Evolutionary conservation across 2,113 vertebrate species (phyloP), one percentile per base, ranked within the genome.

Genomic region (Cepphus grylle): DNA sequence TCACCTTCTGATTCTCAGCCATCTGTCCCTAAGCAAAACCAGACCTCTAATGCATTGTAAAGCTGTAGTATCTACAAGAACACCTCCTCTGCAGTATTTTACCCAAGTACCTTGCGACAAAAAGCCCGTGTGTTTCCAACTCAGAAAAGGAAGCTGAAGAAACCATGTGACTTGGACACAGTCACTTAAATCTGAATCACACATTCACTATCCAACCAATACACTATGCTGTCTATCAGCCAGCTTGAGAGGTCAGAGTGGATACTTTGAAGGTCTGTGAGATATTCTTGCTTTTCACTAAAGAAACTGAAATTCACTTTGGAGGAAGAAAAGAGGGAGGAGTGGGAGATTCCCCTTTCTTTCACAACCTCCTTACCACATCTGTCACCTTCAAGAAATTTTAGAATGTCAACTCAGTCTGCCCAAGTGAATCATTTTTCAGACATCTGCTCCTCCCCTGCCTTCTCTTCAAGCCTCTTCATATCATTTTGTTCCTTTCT

Each of bases 131-230:
- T 38, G n/a, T 72, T 79, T 95, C 47, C 78, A 89, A 23, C 47
- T 67, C 58, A 8, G 70, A 80, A 89, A 38, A 91, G 84, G 93
- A 97, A 95, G 78, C 84, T 66, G 84, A 85, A 93, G 74, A 55
- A 93, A 53, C 81, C 66, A 84, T 2, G 34, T 88, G 94, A 91
- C 45, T 82, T 85, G 86, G 65, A 90, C 11, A 1, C 52, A 55
- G 49, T 52, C 72, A 65, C 61, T 77, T 66, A 87, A 72, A 84
- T 69, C 76, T 88, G 76, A 94, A 74, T 94, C 86, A 77, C 8
- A 19, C 63, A 42, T 38, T 93, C 32, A 26, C 14, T 40, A 38
- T 45, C 80, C 58, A 81, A 32, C 21, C 55, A 88, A 38, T 12
- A 63, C 47, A 55, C 26, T 13, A 21, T 40, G 14, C 81, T 76